Evolutionary conservation across 2,797 vertebrate genomes (phyloP).

Genomic region (Mormyrops attenuatus): DNA sequence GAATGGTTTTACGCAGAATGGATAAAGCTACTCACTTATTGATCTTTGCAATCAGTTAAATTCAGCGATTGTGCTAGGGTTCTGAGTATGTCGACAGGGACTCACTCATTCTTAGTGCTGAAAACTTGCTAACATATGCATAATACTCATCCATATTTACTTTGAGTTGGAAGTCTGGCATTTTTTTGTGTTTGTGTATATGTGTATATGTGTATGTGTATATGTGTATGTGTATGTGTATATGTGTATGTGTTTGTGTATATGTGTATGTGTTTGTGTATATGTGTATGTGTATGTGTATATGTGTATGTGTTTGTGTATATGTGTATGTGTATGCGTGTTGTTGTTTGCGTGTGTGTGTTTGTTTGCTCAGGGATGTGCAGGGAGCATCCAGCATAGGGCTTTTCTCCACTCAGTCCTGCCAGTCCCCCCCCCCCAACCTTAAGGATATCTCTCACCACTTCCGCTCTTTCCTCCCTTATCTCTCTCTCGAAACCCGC

Average conservation of each 20-base stretch:
- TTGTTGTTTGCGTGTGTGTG: slow-evolving; percentile 2
- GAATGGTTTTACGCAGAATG: not conserved
- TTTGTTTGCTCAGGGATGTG: slow-evolving; percentile 20
- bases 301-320: too few relatives aligned
- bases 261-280: not conserved
- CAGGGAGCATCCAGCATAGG: slow-evolving; percentile 29
- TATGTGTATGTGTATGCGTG: too few relatives aligned
- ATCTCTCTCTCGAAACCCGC: slow-evolving; percentile 5
- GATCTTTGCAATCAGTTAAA: not conserved
- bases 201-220: not conserved
- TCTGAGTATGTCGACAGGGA: not conserved
- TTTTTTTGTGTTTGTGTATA: not conserved
- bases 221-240: not conserved
- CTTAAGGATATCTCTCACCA: slow-evolving; percentile 36
- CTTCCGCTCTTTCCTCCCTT: slow-evolving; percentile 23
- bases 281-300: too few relatives aligned
- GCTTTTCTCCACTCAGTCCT: slow-evolving; percentile 33
- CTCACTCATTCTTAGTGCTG: not conserved
- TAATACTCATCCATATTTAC: not conserved
- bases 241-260: not conserved
- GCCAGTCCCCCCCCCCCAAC: slow-evolving; percentile 3
- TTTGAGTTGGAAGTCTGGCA: not conserved
- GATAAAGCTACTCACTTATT: not conserved
- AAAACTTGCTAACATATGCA: not conserved
- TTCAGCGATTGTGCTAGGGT: not conserved